phyloP scores from a whole-genome alignment of 2,888 invertebrate genomes.

The Drosophila buzzatii region DNA sequence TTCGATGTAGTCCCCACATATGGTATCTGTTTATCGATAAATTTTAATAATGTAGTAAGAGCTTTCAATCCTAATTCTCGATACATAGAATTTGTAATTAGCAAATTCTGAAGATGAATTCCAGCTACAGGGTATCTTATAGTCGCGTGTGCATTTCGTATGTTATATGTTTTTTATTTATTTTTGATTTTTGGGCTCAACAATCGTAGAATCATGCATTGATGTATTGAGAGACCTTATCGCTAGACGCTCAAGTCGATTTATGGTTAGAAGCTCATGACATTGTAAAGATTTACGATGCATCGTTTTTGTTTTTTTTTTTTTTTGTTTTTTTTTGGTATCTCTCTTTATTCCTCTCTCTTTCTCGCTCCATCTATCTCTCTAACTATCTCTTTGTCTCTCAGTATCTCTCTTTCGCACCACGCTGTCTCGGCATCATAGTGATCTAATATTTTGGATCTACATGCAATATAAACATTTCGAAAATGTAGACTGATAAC shows the following conservation, averaged over 20 bases:
- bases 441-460: conserved; percentile 26
- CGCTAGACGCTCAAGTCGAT: conserved; percentile 8
- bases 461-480: neutral
- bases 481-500: conserved; percentile 31
- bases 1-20: neutral
- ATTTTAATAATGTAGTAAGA: too few species aligned
- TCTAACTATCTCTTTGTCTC: neutral
- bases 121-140: neutral
- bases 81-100: too few species aligned
- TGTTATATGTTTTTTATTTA: neutral
- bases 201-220: neutral
- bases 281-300: conserved; percentile 22
- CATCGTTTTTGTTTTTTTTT: too few species aligned
- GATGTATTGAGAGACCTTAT: conserved; percentile 10
- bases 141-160: neutral
- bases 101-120: neutral
- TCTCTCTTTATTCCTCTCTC: neutral
- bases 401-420: neutral
- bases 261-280: neutral
- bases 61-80: too few species aligned
- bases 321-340: too few species aligned
- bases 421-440: conserved; percentile 22
- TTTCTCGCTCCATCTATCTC: neutral
- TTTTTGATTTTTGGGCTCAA: neutral
- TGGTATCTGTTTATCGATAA: too few species aligned